Base-by-base conservation (phyloP, 2,113 vertebrate genomes). In the Gallinago paraguaiae region DNA sequence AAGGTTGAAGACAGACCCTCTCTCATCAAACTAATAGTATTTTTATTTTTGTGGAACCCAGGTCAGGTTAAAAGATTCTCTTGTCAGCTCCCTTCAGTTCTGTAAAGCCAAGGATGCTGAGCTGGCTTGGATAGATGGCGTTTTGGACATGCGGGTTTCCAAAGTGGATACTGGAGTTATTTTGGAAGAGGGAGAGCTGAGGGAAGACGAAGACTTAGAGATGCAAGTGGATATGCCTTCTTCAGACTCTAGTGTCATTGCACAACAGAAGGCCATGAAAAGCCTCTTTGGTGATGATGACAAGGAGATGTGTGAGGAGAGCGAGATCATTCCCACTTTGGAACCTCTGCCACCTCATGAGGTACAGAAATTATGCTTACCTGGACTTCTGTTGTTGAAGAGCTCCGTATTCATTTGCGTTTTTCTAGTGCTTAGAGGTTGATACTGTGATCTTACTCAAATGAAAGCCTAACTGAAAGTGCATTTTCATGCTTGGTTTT, bases 81-180 rank as follows among this genome's bases (percentile, higher is more conserved):
- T 99, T 69, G 99, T 99, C 92, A 99, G 99, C 97, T 99, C 99
- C 7, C 98, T 99, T 94, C 99, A 99, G 97, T 99, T 99, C 97
- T 99, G 99, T 97, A 99, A 99, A 97, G 99, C 99, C 70, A 99
- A 99, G 94, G 99, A 99, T 97, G 99, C 99, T 0, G 99, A 99
- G 96, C 88, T 99, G 70, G 99, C 99, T 11, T 99, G 99, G 99
- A 99, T 99, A 78, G 99, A 99, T 15, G 99, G 99, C 8, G 99
- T 99, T 92, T 97, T 99, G 96, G 99, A 99, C 96, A 99, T 99
- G 99, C 98, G 99, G 13, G 99, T 99, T 81, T 99, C 99, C 9
- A 99, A 99, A 97, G 99, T 99, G 92, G 99, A 99, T 97, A 99
- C 98, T 0, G 99, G 99, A 14, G 99, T 99, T 86, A 98, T 99